Evolutionary conservation across 2,888 invertebrate genomes (phyloP).

Genomic region (Calameuta pallipes): DNA sequence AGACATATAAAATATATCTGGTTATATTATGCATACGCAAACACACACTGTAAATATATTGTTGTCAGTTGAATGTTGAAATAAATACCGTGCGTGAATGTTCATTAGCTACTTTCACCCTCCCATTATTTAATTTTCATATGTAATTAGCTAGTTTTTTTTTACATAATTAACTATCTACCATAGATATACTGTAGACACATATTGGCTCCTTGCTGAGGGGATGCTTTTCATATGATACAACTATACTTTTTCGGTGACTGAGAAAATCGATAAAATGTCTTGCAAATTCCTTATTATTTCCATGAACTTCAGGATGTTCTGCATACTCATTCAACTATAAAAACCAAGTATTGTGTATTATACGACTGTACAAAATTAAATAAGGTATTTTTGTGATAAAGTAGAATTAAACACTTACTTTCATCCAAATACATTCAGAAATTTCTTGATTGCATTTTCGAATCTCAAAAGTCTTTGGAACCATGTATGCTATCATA

Average conservation of each 20-base stretch:
- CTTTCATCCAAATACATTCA: conserved; percentile 85
- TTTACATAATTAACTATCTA: conserved; percentile 12
- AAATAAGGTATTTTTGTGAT: conserved; percentile 6
- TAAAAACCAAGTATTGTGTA: conserved; percentile 29
- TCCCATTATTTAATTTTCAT: neutral
- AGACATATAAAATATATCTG: conserved; percentile 31
- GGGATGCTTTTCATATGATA: conserved; percentile 68
- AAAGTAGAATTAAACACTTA: conserved; percentile 49
- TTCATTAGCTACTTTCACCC: neutral
- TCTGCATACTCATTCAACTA: conserved; percentile 74
- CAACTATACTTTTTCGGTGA: conserved; percentile 73
- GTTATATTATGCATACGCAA: conserved; percentile 46
- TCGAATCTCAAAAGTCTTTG: conserved; percentile 72
- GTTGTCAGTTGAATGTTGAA: conserved; percentile 64
- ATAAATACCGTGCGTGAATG: conserved; percentile 57
- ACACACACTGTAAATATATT: conserved; percentile 36
- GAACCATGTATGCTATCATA: conserved; percentile 79
- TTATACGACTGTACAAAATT: conserved; percentile 7
- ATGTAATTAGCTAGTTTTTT: neutral
- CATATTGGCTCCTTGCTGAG: conserved; percentile 66
- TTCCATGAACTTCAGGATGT: conserved; percentile 79
- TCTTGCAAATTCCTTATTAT: conserved; percentile 76
- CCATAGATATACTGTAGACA: conserved; percentile 43
- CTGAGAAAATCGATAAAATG: conserved; percentile 76
- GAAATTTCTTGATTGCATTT: conserved; percentile 83